These are phyloP conservation scores for Oreohelix idahoensis DNA, from an alignment of 1,140 invertebrate species.

Conservation along the genomic window DNA sequence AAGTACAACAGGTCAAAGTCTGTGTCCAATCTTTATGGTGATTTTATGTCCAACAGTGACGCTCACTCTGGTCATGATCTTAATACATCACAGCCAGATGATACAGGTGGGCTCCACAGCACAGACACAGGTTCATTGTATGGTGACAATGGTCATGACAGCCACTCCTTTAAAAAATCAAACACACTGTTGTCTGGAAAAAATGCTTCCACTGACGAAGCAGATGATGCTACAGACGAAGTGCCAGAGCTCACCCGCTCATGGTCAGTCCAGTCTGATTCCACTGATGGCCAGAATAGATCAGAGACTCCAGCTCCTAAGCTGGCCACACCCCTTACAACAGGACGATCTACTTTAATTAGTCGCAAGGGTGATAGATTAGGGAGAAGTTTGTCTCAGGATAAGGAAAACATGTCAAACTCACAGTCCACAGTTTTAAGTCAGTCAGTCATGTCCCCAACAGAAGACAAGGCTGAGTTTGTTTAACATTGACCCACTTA, in stretches of 20 bases:
- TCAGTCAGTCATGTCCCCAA: neutral
- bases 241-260: slow-evolving; percentile 43
- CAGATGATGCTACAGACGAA: slow-evolving; percentile 43
- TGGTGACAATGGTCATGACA: neutral
- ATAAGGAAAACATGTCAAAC: slow-evolving; percentile 37
- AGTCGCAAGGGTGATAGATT: slow-evolving; percentile 33
- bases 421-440: slow-evolving; percentile 26
- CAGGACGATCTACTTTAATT: slow-evolving; percentile 58
- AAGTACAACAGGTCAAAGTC: slow-evolving; percentile 56
- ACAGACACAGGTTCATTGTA: neutral
- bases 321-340: slow-evolving; percentile 62
- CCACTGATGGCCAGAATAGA: slow-evolving; percentile 42
- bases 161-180: neutral
- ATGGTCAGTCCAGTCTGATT: slow-evolving; percentile 44
- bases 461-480: slow-evolving; percentile 31
- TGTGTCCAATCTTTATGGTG: slow-evolving; percentile 48
- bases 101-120: neutral
- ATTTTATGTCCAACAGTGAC: neutral
- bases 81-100: neutral
- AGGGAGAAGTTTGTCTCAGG: slow-evolving; percentile 13
- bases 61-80: neutral
- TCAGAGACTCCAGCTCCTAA: slow-evolving; percentile 58
- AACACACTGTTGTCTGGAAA: neutral
- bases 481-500: slow-evolving; percentile 4
- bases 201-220: neutral